Base-by-base conservation (phyloP, 2,113 vertebrate species). In the Pelecanoides urinatrix region DNA sequence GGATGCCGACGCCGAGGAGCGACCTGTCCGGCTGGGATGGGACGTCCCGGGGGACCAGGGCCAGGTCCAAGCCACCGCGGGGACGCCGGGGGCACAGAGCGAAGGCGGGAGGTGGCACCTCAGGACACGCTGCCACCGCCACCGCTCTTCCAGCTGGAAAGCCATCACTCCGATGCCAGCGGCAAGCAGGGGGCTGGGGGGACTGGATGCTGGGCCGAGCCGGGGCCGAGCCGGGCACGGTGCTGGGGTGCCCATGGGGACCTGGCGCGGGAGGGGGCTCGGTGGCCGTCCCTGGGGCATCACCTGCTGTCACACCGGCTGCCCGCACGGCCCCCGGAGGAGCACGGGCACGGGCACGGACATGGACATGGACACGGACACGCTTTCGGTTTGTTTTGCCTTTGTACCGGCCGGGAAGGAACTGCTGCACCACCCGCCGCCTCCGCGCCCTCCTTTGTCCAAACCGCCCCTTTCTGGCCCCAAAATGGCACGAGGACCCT, bases 361-460 rank as follows among this genome's bases (percentile, higher is more conserved):
- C 72, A 85, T 7, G 36, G 77, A 23, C 83, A 75, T 2, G 52
- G 88, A 4, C 91, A 94, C 10, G 36, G 90, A 88, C 93, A 88
- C 40, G 86, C 95, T 95, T 95, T 93, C 56, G 74, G 96, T 93
- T 97, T 94, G 94, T 93, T 94, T 93, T 92, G 96, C 94, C 95
- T 96, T 96, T 97, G 96, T 97, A 97, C 71, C 40, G 66, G 92
- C 88, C 95, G 78, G 96, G 95, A 97, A 96, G 92, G 96, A 97
- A 97, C 96, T 97, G 96, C 96, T 96, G 94, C 95, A 96, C 96
- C 94, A 95, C 92, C 26, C 16, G 32, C 86, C 21, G 92, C 66
- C 96, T 97, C 87, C 5, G 27, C 58, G 26, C 76, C 68, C 84
- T 97, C 76, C 76, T 97, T 95, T 94, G 92, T 92, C 76, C 87